Evolutionary conservation across 2,888 invertebrate species (phyloP).

Genomic region (Metalampra italica): DNA sequence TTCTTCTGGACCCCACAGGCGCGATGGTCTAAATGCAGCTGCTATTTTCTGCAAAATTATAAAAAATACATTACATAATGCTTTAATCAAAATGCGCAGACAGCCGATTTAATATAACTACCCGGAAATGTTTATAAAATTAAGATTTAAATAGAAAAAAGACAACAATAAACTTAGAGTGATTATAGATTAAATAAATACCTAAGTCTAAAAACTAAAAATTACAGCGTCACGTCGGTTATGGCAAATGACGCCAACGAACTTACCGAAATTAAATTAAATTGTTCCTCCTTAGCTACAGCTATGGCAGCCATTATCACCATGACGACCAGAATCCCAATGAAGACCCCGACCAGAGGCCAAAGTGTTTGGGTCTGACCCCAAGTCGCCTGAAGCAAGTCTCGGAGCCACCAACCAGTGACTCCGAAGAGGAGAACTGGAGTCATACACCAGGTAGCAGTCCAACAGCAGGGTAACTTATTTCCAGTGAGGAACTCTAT

Average conservation of each 20-base stretch:
- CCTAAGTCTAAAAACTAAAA: too few species aligned
- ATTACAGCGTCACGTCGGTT: too few species aligned
- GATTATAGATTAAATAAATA: too few species aligned
- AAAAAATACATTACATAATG: not conserved
- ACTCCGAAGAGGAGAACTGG: slow-evolving; percentile 53
- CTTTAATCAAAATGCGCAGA: too few species aligned
- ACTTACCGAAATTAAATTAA: slow-evolving; percentile 61
- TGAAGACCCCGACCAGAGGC: slow-evolving; percentile 54
- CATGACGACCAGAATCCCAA: slow-evolving; percentile 53
- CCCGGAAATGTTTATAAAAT: too few species aligned
- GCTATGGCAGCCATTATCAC: slow-evolving; percentile 57
- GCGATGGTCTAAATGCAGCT: slow-evolving; percentile 62
- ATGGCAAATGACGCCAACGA: not conserved
- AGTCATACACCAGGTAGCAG: slow-evolving; percentile 55
- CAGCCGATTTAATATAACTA: too few species aligned
- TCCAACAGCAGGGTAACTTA: slow-evolving; percentile 55
- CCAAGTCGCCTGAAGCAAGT: slow-evolving; percentile 42
- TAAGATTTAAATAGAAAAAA: too few species aligned
- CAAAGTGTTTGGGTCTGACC: slow-evolving; percentile 43
- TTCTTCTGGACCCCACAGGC: slow-evolving; percentile 71
- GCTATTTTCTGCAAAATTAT: slow-evolving; percentile 55
- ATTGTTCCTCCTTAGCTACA: slow-evolving; percentile 69
- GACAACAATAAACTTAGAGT: too few species aligned
- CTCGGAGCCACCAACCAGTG: slow-evolving; percentile 67
- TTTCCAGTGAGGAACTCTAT: slow-evolving; percentile 64